phyloP scores from a whole-genome alignment of 2,888 invertebrate species.

The Stenodera caucasica region DNA sequence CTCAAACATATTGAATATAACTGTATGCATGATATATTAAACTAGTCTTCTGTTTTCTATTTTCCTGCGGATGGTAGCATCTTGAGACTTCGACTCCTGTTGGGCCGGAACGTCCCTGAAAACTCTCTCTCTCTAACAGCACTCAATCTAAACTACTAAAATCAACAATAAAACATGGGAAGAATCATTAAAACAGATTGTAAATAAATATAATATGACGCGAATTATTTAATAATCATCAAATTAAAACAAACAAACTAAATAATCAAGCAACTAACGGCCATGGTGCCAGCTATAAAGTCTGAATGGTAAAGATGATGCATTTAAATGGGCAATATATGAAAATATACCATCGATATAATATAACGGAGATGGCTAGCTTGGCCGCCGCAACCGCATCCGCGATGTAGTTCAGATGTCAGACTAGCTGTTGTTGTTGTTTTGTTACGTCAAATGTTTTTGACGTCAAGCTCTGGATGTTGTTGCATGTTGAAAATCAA shows the following conservation, averaged over 20 bases:
- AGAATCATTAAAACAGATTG: conserved; percentile 22
- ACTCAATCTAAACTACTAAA: conserved; percentile 42
- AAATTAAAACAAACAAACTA: conserved; percentile 18
- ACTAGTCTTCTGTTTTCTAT: conserved; percentile 37
- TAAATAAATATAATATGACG: conserved; percentile 20
- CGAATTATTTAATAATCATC: conserved; percentile 18
- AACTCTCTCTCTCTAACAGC: conserved; percentile 54
- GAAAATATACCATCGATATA: conserved; percentile 19
- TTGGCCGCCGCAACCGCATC: conserved; percentile 49
- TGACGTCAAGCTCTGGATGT: conserved; percentile 45
- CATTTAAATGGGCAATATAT: conserved; percentile 21
- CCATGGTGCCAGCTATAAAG: conserved; percentile 24
- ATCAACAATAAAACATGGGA: conserved; percentile 27
- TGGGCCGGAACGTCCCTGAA: conserved; percentile 55
- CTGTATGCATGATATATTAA: conserved; percentile 36
- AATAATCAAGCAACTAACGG: conserved; percentile 28
- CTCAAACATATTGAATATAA: not conserved
- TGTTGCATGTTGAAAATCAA: conserved; percentile 47
- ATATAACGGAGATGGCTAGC: conserved; percentile 41
- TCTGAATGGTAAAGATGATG: conserved; percentile 33
- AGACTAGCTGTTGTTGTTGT: conserved; percentile 43
- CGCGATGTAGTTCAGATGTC: conserved; percentile 41
- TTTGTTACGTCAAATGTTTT: conserved; percentile 27
- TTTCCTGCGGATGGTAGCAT: conserved; percentile 48
- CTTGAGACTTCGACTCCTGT: conserved; percentile 53